Evolutionary conservation across 2,113 vertebrate species (phyloP), one percentile per base, ranked within the genome.

Genomic region (Grallaria varia): DNA sequence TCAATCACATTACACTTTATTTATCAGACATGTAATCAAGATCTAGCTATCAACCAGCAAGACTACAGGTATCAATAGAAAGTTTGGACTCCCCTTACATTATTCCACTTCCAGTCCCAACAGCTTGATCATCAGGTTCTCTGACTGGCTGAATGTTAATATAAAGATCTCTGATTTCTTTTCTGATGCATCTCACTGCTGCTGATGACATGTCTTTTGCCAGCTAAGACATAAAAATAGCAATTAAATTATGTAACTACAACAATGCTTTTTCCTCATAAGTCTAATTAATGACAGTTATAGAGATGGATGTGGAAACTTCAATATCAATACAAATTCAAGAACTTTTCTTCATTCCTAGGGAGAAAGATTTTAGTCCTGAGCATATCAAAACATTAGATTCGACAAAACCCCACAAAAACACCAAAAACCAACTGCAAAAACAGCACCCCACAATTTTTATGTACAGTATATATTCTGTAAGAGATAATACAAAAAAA

Each of bases 151-250:
- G 98, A 83, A 99, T 99, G 96, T 98, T 99, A 92, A 99, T 97
- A 78, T 99, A 98, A 31, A 99, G 98, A n/a, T 99, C 99, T 95
- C 99, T 98, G 81, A 99, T 98, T 96, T 99, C 99, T 95, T 98
- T 99, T 92, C 99, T 98, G 98, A 99, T 99, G 97, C 99, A 98
- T 35, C 99, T 97, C 60, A 99, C 98, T 12, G 99, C 99, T 16
- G 99, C 99, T 0, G 98, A 81, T 0, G 98, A 97, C 99, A 99
- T 99, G 90, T 99, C 99, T 97, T 99, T 99, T 35, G 99, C 99
- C 95, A 99, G 87, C 99, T 99, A 93, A 91, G n/a, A 89, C 27
- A 77, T 56, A 94, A 96, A 95, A 24, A 13, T 19, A 80, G n/a
- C 33, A 62, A 55, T 50, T 40, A 50, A 73, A 23, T 58, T 56